Evolutionary conservation across 2,797 vertebrate genomes (phyloP), one percentile per base, ranked within the genome.

Genomic region (Menidia menidia): DNA sequence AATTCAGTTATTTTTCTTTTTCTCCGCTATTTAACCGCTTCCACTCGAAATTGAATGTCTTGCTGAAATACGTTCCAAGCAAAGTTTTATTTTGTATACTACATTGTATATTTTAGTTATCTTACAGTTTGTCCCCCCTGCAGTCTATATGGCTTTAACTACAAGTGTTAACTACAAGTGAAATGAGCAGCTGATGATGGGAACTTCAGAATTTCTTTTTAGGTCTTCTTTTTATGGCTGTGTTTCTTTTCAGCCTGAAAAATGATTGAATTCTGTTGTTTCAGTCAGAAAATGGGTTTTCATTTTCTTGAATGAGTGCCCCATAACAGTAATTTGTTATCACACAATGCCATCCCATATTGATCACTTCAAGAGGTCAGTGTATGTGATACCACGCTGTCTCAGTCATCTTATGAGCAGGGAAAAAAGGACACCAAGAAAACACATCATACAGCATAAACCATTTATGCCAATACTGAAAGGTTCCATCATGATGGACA

Each of bases 291-390:
- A 80, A 84, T 64, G 55, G 62, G 51, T 75, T 90, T 86, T 82
- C 70, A 83, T 89, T 88, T 82, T 87, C 64, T 77, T 88, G 87
- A 91, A 86, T 25, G 77, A 88, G 72, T 84, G 71, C 71, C 60
- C 75, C 45, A 54, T 62, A 72, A 86, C 64, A 54, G 73, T 82
- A 85, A 85, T 90, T 88, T 85, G 72, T 90, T 81, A 89, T 86
- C 69, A 32, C 67, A 25, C 73, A n/a, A 76, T 75, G 55, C 68
- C 78, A 68, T 83, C 69, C 55, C 65, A 73, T 90, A 89, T 90
- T 89, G 89, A 90, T 91, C 80, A 90, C 73, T 71, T 60, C 35
- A 60, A 75, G 79, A 74, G 77, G 80, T 78, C 71, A 68, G 73
- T 67, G 81, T 70, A 60, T 84, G 59, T 61, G 78, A 78, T 77